Percentiles rank a stretch among this genome's conserved stretches.
Evolutionary conservation across 2,888 invertebrate species (phyloP).

Genomic region (Nemotelus pantherinus): DNA sequence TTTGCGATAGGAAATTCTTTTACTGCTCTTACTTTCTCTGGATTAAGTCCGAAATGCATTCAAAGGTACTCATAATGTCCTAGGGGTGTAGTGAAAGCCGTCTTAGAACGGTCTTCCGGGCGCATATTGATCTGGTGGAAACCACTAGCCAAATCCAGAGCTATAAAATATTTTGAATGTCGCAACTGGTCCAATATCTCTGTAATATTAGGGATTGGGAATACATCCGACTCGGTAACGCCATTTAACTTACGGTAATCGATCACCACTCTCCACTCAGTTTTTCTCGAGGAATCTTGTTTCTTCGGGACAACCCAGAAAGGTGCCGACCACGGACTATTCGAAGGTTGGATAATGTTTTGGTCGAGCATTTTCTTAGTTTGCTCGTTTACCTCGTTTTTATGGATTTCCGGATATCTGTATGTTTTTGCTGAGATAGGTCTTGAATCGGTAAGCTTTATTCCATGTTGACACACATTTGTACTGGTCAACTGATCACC

Average conservation of each 20-base stretch:
- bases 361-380: conserved; percentile 31
- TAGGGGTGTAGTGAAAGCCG: conserved; percentile 57
- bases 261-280: conserved; percentile 58
- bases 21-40: conserved; percentile 10
- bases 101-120: conserved; percentile 56
- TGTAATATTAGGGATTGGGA: conserved; percentile 59
- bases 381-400: conserved; percentile 33
- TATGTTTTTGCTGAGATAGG: conserved; percentile 32
- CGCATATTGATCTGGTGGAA: conserved; percentile 60
- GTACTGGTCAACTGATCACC: conserved; percentile 55
- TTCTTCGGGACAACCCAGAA: conserved; percentile 54
- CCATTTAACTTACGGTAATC: conserved; percentile 61
- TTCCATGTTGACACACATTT: conserved; percentile 43
- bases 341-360: conserved; percentile 52
- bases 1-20: conserved; percentile 13
- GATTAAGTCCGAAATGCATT: conserved; percentile 59
- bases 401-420: conserved; percentile 31
- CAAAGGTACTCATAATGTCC: conserved; percentile 59
- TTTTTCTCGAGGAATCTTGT: conserved; percentile 50
- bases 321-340: conserved; percentile 52
- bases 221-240: conserved; percentile 58
- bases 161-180: conserved; percentile 59
- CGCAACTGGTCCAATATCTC: conserved; percentile 60
- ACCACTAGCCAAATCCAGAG: conserved; percentile 60
- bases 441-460: background rate